Base-by-base conservation (phyloP, 2,888 invertebrate genomes). In the Heterodera filipjevi region DNA sequence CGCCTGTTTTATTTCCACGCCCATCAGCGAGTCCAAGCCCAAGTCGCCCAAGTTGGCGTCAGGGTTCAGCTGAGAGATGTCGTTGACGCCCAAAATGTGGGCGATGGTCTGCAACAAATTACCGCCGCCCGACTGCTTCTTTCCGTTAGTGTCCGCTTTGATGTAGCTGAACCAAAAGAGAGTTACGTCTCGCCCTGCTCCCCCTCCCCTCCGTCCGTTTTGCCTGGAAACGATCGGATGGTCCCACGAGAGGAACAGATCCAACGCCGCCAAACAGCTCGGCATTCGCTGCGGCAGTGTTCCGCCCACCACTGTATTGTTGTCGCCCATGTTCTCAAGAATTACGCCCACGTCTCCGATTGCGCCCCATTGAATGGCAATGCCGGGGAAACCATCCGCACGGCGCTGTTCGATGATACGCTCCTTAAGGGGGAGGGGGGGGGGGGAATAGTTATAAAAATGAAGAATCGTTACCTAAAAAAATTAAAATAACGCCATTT, bases 21-120 rank as follows among this genome's bases (percentile, higher is more conserved):
- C 96, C 98, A 98, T 98, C 84, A 99, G 91, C 2, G 97, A 97
- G 90, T 99, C 98, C 93, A 99, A 95, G 81, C 98, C 98, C 66
- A 99, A 92, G 90, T 99, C 98, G 44, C 95, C 95, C 71, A 99
- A 91, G 66, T 93, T 94, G 6, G 94, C 92, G 44, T 92, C 92
- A 66, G 93, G 92, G 81, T 94, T 93, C 46, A 96, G 92, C 81
- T 93, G 93, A 84, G 92, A 93, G 0, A 93, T 91, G 88, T 98
- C 95, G 90, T 95, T 95, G 87, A 98, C 93, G 80, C 95, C 94
- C 64, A 89, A 86, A 77, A 89, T 89, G 81, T 88, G 89, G 72
- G 89, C 88, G 70, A 89, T 88, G 32, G 89, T 87, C 74, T 89
- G 88, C 77, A 88, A 84, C 66, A 88, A 81, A 59, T 92, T 92